phyloP scores from a whole-genome alignment of 92 coral and sea anemone genomes.

The Porites rus region DNA sequence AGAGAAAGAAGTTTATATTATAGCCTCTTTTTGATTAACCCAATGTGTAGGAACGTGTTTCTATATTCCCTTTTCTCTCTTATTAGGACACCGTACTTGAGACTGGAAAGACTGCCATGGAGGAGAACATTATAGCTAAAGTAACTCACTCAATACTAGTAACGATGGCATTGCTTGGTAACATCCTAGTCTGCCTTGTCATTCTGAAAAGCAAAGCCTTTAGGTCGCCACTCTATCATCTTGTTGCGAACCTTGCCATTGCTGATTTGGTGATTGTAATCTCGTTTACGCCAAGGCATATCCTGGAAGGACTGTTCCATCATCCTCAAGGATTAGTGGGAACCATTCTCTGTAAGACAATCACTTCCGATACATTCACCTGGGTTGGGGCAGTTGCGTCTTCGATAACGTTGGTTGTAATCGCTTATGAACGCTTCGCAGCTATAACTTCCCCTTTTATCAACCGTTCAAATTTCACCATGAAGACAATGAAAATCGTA shows the following conservation, averaged over 20 bases:
- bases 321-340: conserved; percentile 42
- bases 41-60: not conserved
- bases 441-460: conserved; percentile 19
- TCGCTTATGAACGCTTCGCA: conserved; percentile 43
- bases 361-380: conserved; percentile 35
- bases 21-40: too few species aligned
- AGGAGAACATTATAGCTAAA: not conserved
- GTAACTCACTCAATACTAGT: not conserved
- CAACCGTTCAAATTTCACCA: not conserved
- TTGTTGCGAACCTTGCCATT: conserved; percentile 37
- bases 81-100: not conserved
- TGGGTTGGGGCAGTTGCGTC: conserved; percentile 49
- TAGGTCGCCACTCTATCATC: conserved; percentile 11
- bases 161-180: not conserved
- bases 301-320: conserved; percentile 22
- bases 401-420: conserved; percentile 24
- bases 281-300: conserved; percentile 22
- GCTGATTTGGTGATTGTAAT: conserved; percentile 38
- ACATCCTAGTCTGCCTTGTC: conserved; percentile 19
- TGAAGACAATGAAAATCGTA: not conserved
- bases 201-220: conserved; percentile 4
- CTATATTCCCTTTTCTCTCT: not conserved
- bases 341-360: conserved; percentile 39
- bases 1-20: too few species aligned
- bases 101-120: not conserved